phyloP scores from a whole-genome alignment of 2,113 vertebrate genomes.

The Campylomormyrus numenius region DNA sequence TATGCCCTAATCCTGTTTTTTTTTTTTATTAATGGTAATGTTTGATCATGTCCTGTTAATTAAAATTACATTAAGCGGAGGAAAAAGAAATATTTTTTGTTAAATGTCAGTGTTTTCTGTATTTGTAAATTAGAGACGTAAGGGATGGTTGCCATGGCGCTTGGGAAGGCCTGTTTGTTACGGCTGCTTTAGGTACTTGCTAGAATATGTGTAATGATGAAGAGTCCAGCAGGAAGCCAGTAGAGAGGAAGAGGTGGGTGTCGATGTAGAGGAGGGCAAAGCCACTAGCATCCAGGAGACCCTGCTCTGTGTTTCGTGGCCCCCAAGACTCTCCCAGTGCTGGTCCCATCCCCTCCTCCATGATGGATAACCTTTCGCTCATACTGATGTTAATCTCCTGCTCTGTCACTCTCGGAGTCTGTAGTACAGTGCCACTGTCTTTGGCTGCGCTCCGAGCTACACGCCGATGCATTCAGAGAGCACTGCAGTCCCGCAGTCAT shows the following conservation, averaged over 20 bases:
- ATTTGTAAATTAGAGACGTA: neutral
- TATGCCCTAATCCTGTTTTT: neutral
- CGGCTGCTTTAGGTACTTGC: neutral
- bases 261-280: neutral
- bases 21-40: neutral
- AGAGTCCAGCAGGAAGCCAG: neutral
- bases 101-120: neutral
- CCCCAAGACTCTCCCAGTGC: neutral
- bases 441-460: neutral
- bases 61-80: neutral
- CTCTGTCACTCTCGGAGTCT: neutral
- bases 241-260: neutral
- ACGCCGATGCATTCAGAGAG: neutral
- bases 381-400: slow-evolving; percentile 11
- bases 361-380: slow-evolving; percentile 12
- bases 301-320: neutral
- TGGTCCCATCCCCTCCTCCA: neutral
- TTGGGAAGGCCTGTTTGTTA: neutral
- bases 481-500: neutral
- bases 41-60: neutral
- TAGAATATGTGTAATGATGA: neutral
- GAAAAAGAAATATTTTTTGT: neutral
- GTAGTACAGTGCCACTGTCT: neutral
- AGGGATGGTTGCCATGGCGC: neutral
- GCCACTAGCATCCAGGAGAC: neutral